Base-by-base conservation (phyloP, 2,888 invertebrate species). In the Mystacides longicornis region DNA sequence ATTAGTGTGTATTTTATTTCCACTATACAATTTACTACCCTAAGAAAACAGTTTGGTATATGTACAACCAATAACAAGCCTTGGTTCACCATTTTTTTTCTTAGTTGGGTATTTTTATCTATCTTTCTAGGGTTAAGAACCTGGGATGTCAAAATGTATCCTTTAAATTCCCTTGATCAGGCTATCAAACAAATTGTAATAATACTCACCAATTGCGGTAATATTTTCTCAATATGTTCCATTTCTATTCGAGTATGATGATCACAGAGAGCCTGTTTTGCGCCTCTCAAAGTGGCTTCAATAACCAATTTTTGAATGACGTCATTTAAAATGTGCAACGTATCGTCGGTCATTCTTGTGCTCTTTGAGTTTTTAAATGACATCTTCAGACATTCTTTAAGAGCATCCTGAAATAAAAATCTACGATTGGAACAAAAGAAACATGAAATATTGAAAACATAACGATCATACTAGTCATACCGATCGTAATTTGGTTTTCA, bases 291-390 rank as follows among this genome's bases (percentile, higher is more conserved):
- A 46, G 79, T 74, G 4, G 79, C 75, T 67, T 82, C 82, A 0
- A 78, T 72, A 9, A 78, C 77, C 47, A 81, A 64, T 57, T 74
- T 72, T 65, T 80, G 80, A 2, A 75, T 71, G 23, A 81, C 69
- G 64, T 81, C 80, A 55, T 71, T 70, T 11, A 81, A 70, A 31
- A 81, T 64, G n/a, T 72, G 73, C 46, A 79, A 64, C 1, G 78
- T 73, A 61, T 81, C 80, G 57, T 79, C 79, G 7, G 73, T 74
- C 23, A 81, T 69, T 65, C 79, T 80, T 3, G 16, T 4, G 2
- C 73, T 78, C 66, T 80, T 81, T 60, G 75, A 71, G 64, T 80
- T 79, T 65, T 72, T 70, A 63, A 78, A 79, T 42, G 77, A 73
- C 23, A 72, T 71, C 63, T 78, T 75, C 2, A 81, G 62, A 4